Conservation (phyloP, 2,888 invertebrate species). For the Phasia obesa region DNA sequence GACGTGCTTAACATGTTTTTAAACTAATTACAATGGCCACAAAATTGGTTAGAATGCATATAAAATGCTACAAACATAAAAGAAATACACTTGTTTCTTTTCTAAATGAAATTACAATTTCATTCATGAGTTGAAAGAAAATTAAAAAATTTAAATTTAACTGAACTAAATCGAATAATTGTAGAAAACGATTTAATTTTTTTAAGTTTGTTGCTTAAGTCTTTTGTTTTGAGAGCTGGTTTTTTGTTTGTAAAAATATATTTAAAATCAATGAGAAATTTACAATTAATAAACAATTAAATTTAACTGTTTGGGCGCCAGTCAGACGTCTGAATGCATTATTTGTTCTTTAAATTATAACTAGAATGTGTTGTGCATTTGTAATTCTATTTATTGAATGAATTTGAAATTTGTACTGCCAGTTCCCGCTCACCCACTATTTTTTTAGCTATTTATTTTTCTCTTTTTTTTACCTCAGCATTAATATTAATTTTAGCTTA, state of each 20-base stretch:
- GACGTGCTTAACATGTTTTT: conserved; percentile 64
- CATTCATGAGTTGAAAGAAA: conserved; percentile 45
- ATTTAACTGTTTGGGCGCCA: conserved; percentile 78
- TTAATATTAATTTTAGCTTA: too few relatives aligned
- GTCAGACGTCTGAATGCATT: conserved; percentile 78
- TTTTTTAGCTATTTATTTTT: background rate
- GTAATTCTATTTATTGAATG: conserved; percentile 37
- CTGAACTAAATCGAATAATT: conserved; percentile 14
- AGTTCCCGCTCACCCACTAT: background rate
- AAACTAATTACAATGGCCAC: conserved; percentile 68
- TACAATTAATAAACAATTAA: conserved; percentile 77
- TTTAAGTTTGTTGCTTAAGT: conserved; percentile 35
- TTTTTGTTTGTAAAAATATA: conserved; percentile 14
- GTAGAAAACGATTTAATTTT: too few relatives aligned
- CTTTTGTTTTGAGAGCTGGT: conserved; percentile 11
- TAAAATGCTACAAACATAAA: conserved; percentile 30
- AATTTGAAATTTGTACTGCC: background rate
- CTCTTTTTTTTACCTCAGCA: background rate
- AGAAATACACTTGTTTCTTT: conserved; percentile 64
- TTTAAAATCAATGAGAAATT: conserved; percentile 58
- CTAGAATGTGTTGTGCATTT: conserved; percentile 68
- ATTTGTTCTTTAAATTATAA: conserved; percentile 71
- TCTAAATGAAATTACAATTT: conserved; percentile 28
- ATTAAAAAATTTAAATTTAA: conserved; percentile 6
- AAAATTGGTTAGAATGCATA: conserved; percentile 29